A percentile compares a stretch with the other conserved stretches of the same genome.
These are phyloP conservation scores for Choristoneura rosaceana DNA, from an alignment of 2,888 invertebrate species.

Conservation along the genomic window DNA sequence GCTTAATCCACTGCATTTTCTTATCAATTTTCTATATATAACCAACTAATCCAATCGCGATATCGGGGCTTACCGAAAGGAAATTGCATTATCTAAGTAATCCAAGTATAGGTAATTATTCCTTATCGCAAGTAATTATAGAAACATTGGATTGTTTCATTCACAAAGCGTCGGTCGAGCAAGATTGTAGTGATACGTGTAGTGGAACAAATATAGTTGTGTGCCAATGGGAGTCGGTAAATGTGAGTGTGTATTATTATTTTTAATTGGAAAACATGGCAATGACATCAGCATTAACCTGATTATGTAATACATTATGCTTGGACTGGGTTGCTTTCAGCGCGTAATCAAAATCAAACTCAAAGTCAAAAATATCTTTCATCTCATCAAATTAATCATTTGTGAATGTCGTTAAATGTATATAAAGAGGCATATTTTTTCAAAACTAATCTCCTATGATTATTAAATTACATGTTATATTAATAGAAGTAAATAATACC, in stretches of 20 bases:
- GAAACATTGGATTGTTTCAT: conserved; percentile 46
- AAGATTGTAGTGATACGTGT: conserved; percentile 37
- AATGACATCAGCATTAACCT: neutral
- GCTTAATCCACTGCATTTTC: conserved; percentile 16
- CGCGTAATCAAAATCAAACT: neutral
- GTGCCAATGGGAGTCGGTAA: conserved; percentile 43
- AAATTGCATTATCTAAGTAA: conserved; percentile 58
- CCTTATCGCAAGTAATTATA: conserved; percentile 45
- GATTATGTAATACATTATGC: neutral
- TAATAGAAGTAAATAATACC: too few relatives aligned
- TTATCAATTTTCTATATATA: conserved; percentile 38
- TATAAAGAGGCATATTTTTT: too few relatives aligned
- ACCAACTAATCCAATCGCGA: conserved; percentile 41
- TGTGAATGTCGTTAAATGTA: too few relatives aligned
- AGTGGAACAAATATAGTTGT: neutral
- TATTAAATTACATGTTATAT: too few relatives aligned
- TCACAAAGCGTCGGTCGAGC: conserved; percentile 44
- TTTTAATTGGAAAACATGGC: conserved; percentile 17
- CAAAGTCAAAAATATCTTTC: too few relatives aligned
- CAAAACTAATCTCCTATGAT: too few relatives aligned
- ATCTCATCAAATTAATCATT: too few relatives aligned
- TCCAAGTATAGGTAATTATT: conserved; percentile 53
- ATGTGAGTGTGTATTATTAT: conserved; percentile 28
- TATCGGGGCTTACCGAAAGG: conserved; percentile 52
- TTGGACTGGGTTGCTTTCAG: neutral